phyloP scores from a whole-genome alignment of 2,797 vertebrate species.

The Cuculus canorus region DNA sequence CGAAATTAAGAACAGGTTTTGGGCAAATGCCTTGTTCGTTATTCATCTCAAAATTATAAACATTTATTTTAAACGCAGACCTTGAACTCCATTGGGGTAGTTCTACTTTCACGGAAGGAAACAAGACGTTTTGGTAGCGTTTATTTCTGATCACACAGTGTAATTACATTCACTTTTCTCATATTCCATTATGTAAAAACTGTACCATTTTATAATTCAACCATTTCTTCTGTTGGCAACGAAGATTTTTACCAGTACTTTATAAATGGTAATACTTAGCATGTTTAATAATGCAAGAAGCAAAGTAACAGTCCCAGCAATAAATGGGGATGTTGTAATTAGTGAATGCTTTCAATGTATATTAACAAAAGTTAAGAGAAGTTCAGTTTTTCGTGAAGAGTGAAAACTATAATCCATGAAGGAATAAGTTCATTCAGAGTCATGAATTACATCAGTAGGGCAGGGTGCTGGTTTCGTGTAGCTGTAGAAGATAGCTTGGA shows the following conservation, averaged over 20 bases:
- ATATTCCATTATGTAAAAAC: not conserved
- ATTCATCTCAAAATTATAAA: not conserved
- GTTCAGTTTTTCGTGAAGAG: not conserved
- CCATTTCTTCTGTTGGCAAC: not conserved
- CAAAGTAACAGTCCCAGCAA: not conserved
- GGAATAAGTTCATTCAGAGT: not conserved
- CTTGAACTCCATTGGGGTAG: not conserved
- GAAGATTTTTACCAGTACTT: not conserved
- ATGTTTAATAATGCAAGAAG: not conserved
- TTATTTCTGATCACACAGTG: not conserved
- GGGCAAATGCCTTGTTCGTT: not conserved
- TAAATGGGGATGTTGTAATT: not conserved
- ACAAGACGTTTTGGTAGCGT: not conserved
- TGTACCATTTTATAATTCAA: not conserved
- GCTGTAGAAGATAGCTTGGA: conserved; percentile 29
- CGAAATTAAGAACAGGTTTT: not conserved
- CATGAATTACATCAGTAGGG: not conserved
- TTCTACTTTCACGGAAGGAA: not conserved
- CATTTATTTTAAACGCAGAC: not conserved
- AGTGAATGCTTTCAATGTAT: not conserved
- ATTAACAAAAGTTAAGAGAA: not conserved
- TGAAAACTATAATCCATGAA: not conserved
- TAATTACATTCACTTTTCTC: not conserved
- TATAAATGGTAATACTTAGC: no score
- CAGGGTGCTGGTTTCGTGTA: not conserved